A percentile compares a stretch with the other conserved stretches of the same genome.
Evolutionary conservation across 1,140 invertebrate genomes (phyloP).

Genomic region (Cotesia typhae): DNA sequence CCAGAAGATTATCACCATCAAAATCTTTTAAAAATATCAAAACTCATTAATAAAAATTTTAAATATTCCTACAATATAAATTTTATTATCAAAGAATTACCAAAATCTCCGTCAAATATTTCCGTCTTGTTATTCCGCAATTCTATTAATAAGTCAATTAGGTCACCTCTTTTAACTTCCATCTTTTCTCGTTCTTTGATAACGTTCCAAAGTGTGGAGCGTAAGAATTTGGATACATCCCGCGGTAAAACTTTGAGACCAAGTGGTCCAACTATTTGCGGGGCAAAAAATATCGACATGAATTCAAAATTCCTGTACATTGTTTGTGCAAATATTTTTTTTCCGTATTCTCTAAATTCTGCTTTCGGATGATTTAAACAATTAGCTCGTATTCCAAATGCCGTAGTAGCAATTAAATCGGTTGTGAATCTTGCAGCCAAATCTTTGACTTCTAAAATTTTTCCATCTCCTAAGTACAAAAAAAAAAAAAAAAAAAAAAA

Average conservation of each 20-base stretch:
- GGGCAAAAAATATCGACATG: conserved; percentile 56
- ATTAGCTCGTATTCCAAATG: conserved; percentile 70
- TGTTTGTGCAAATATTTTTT: conserved; percentile 48
- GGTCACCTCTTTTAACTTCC: conserved; percentile 54
- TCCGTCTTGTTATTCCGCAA: conserved; percentile 47
- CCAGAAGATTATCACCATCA: conserved; percentile 72
- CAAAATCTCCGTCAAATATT: conserved; percentile 30
- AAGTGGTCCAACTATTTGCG: conserved; percentile 44
- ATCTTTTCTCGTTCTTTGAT: conserved; percentile 51
- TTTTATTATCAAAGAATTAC: conserved; percentile 30
- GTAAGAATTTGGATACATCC: conserved; percentile 50
- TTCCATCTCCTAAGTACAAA: too few relatives aligned
- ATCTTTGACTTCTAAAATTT: conserved; percentile 59
- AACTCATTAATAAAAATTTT: too few relatives aligned
- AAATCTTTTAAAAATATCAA: conserved; percentile 55
- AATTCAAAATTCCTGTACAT: conserved; percentile 48
- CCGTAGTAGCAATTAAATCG: conserved; percentile 70
- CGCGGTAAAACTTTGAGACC: conserved; percentile 44
- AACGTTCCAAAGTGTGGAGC: conserved; percentile 51
- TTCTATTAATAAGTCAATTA: conserved; percentile 63
- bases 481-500: too few relatives aligned
- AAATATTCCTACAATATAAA: too few relatives aligned
- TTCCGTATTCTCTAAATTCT: conserved; percentile 50
- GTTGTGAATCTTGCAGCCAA: conserved; percentile 67
- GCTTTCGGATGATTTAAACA: conserved; percentile 64